Base-by-base conservation (phyloP, 2,797 vertebrate genomes). In the Melanotaenia pygmaea region DNA sequence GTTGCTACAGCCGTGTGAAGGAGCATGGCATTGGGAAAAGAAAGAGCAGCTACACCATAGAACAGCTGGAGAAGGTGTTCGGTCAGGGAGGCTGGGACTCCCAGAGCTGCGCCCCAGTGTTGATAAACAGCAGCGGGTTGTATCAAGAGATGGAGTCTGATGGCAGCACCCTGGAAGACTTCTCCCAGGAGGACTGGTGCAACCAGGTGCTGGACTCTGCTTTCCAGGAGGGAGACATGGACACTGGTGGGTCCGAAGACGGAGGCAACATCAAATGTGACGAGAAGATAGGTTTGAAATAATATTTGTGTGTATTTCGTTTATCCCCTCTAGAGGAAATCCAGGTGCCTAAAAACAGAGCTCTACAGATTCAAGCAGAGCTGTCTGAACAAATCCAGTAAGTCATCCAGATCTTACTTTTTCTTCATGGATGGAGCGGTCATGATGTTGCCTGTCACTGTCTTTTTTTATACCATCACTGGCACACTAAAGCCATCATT, bases 71-170 rank as follows among this genome's bases (percentile, higher is more conserved):
- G 94, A 97, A 99, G 87, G 98, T 99, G 84, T 99, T 99, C 26
- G 98, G 98, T 38, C 98, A 99, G 92, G 98, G 98, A 24, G 98
- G 98, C 91, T 99, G 98, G 98, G 98, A 99, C 85, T 96, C 97
- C 67, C 98, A 98, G 92, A 96, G 95, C 91, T 99, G 97, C 83
- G 98, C 98, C 80, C 98, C 98, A 0, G 98, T 99, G 78, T 95
- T 99, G 80, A 99, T 99, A 93, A 99, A 99, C 95, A 99, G 98
- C 95, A 99, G 97, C 0, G 98, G 98, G 35, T 88, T 99, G 77
- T 99, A 99, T 87, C 98, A 99, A 94, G 98, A 99, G 90, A 96
- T 99, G 96, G 98, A 99, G 92, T 99, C 97, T 0, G 97, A 99
- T 0, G 93, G 97, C 92, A 99, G 98, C 94, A 97, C 97, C 0